Evolutionary conservation across 1,140 invertebrate species (phyloP).

Genomic region (Pinna nobilis): DNA sequence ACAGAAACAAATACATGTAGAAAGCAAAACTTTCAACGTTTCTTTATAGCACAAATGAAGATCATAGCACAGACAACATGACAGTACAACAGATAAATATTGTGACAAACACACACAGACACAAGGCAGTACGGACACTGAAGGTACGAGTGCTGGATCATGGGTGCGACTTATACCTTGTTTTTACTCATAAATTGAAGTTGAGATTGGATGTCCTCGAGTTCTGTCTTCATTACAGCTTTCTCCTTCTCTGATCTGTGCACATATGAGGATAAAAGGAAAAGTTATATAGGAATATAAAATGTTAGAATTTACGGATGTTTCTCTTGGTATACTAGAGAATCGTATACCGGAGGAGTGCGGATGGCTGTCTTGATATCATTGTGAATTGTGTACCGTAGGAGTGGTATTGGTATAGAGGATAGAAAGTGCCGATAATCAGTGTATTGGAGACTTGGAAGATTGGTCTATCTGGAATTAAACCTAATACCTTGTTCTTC

Average conservation of each 20-base stretch:
- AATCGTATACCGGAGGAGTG: neutral
- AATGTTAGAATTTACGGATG: neutral
- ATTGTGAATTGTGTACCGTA: neutral
- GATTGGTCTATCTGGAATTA: neutral
- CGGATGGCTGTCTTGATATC: neutral
- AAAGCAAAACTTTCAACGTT: too few species aligned
- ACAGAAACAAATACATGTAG: too few species aligned
- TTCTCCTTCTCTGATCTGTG: constrained; percentile 97
- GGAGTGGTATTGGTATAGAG: neutral
- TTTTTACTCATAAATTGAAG: constrained; percentile 91
- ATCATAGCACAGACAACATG: too few species aligned
- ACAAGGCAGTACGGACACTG: too few species aligned
- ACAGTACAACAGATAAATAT: too few species aligned
- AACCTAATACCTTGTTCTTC: constrained; percentile 89
- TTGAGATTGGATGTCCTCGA: constrained; percentile 91
- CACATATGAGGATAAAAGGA: neutral
- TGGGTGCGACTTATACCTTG: constrained; percentile 87
- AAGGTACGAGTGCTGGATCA: too few species aligned
- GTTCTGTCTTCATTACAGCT: constrained; percentile 91
- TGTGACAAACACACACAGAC: too few species aligned
- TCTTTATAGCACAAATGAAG: too few species aligned
- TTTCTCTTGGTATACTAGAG: neutral
- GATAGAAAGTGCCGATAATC: too few species aligned
- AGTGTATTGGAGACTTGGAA: too few species aligned
- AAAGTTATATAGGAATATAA: constrained; percentile 18